Evolutionary conservation across 37 sponge, comb jelly and placozoan genomes (phyloP).

Genomic region (Cladorhizidae sp.): DNA sequence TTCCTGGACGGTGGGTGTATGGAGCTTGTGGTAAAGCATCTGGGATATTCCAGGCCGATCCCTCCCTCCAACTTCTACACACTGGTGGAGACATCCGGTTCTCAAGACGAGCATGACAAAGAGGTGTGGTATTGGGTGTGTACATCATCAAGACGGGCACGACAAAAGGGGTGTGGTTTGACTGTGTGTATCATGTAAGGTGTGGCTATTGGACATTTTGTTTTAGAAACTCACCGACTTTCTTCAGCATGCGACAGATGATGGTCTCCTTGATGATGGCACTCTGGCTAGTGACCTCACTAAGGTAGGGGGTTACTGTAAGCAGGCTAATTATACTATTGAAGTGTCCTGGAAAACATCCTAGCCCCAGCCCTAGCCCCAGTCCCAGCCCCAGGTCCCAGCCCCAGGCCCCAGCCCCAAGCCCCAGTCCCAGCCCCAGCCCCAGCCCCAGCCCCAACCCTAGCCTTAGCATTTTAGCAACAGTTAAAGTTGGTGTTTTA

Average conservation of each 20-base stretch:
- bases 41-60: constrained; percentile 65
- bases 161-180: too few species aligned
- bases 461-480: too few species aligned
- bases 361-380: too few species aligned
- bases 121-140: too few species aligned
- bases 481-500: too few species aligned
- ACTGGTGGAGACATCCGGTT: constrained; percentile 94
- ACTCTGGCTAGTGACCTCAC: constrained; percentile 76
- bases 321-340: too few species aligned
- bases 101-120: constrained; percentile 78
- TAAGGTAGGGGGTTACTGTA: constrained; percentile 27
- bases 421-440: too few species aligned
- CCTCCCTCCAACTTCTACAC: constrained; percentile 71
- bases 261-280: constrained; percentile 72
- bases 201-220: neutral
- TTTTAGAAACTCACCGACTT: constrained; percentile 73
- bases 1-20: constrained; percentile 81
- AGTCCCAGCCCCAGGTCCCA: too few species aligned
- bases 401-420: too few species aligned
- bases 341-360: too few species aligned
- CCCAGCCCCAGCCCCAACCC: too few species aligned
- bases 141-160: too few species aligned
- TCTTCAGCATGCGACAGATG: constrained; percentile 64
- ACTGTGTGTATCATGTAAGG: neutral
- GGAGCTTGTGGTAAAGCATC: constrained; percentile 70